phyloP scores from a whole-genome alignment of 2,888 invertebrate species.

The Tuta absoluta region DNA sequence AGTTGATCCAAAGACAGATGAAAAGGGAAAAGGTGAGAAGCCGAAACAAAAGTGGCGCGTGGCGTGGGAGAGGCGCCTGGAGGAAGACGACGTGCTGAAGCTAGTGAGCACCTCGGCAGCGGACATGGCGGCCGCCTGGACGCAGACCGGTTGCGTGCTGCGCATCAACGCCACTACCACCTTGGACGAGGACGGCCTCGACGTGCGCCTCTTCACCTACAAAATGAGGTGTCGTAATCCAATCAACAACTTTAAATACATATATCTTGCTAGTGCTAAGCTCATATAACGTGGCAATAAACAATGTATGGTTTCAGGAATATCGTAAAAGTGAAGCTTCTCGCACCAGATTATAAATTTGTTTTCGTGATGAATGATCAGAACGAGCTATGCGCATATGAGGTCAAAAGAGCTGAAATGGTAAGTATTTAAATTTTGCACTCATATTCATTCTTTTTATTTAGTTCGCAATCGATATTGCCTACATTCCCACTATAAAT shows the following conservation, averaged over 20 bases:
- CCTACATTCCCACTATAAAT: not conserved
- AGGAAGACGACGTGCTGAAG: constrained; percentile 48
- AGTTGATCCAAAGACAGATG: constrained; percentile 23
- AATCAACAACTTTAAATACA: too few relatives aligned
- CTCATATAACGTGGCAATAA: too few relatives aligned
- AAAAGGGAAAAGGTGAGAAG: not conserved
- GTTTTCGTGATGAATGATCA: constrained; percentile 56
- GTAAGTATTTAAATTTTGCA: constrained; percentile 41
- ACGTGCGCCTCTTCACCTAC: constrained; percentile 53
- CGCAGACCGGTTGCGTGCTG: constrained; percentile 57
- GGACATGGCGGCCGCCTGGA: constrained; percentile 60
- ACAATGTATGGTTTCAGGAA: constrained; percentile 47
- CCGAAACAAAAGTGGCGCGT: constrained; percentile 54
- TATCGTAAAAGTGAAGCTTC: constrained; percentile 60
- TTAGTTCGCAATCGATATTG: not conserved
- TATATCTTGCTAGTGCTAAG: not conserved
- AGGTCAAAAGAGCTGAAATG: constrained; percentile 50
- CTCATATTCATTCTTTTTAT: not conserved
- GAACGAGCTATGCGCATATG: constrained; percentile 61
- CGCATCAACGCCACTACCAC: constrained; percentile 51
- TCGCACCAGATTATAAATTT: constrained; percentile 61
- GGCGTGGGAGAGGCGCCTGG: constrained; percentile 48
- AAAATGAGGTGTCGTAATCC: constrained; percentile 56
- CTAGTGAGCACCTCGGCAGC: constrained; percentile 56
- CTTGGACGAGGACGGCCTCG: constrained; percentile 54